Evolutionary conservation across 2,113 vertebrate genomes (phyloP), one percentile per base, ranked within the genome.

Genomic region (Prunella fulvescens): DNA sequence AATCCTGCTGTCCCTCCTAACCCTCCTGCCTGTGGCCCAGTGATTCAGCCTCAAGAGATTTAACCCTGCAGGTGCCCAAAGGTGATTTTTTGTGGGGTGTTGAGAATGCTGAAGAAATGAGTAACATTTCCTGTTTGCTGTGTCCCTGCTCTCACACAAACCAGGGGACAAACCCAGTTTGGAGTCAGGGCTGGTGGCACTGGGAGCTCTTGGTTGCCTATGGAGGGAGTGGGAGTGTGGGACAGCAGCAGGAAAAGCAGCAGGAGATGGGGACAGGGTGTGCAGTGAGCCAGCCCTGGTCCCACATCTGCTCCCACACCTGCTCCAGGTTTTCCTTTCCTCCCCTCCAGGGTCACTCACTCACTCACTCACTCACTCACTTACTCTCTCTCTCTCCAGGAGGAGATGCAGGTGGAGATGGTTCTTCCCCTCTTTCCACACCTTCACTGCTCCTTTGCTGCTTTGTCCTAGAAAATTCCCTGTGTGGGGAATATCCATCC

Each of bases 131-230:
- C 86, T 78, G 81, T 77, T 53, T 70, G n/a, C 45, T 86, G 39
- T 45, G 51, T 40, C 53, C 81, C 47, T 35, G 77, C 47, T 42
- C 25, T 9, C 0, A 2, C 51, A 64, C 16, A 57, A 74, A 50
- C 23, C 4, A 4, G 47, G 23, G 66, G 28, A 33, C 50, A 71
- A 11, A 40, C 13, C 3, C 0, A 0, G 12, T 28, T 37, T 73
- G 53, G 79, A 64, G 61, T 31, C 0, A 0, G 61, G n/a, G n/a
- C 11, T 44, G 17, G 13, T 1, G 10, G 54, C 1, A 7, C 50
- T 50, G 76, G 42, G 50, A 65, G 9, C 35, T 57, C 20, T 25
- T 64, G 57, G 57, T 23, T 69, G 39, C 9, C 12, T 0, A 5
- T 1, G 7, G 50, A 81, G 26, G 56, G n/a, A 64, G 33, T 1